phyloP scores from a whole-genome alignment of 1,140 invertebrate species.

The Trinorchestia longiramus region DNA sequence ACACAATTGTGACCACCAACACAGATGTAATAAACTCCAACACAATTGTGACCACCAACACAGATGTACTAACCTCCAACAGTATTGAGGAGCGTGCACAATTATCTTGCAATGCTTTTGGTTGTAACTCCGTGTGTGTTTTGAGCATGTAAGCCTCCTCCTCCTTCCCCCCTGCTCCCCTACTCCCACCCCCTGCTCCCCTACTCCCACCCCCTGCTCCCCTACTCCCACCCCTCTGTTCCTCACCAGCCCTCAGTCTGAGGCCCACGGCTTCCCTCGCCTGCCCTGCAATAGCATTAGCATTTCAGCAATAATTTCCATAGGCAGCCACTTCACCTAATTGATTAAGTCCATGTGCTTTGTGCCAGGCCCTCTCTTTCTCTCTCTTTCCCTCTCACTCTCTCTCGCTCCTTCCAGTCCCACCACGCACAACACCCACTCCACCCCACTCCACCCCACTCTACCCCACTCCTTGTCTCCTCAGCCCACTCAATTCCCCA shows the following conservation, averaged over 20 bases:
- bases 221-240: not conserved
- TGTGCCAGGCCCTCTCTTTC: slow-evolving; percentile 10
- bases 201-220: no score
- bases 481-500: not conserved
- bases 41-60: no score
- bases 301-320: slow-evolving; percentile 51
- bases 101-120: no score
- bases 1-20: no score
- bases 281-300: slow-evolving; percentile 44
- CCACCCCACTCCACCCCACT: not conserved
- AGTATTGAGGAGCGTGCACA: no score
- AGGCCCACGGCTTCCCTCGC: not conserved
- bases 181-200: no score
- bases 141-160: no score
- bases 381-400: not conserved
- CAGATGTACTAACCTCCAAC: no score
- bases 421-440: no score
- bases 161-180: no score
- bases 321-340: slow-evolving; percentile 46
- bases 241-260: not conserved
- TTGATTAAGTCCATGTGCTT: slow-evolving; percentile 47
- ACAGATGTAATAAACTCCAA: no score
- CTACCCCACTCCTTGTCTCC: not conserved
- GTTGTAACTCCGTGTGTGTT: no score
- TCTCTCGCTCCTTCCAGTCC: not conserved